A percentile compares a stretch with the other conserved stretches of the same genome.
Evolutionary conservation across 2,888 invertebrate species (phyloP).

Genomic region (Boloria selene): DNA sequence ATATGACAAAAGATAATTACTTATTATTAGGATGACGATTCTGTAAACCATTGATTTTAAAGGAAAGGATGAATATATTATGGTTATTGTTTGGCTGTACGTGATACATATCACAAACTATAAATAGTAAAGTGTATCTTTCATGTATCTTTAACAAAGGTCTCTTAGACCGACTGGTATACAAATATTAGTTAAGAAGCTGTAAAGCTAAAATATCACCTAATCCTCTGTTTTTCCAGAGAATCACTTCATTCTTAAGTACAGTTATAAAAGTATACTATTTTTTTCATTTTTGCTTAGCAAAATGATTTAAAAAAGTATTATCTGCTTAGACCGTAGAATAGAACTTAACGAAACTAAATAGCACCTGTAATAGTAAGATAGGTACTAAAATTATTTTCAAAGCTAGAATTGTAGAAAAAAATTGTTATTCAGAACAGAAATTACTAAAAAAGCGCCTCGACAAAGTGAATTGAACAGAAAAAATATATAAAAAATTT

Average conservation of each 20-base stretch:
- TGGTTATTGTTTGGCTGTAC: background rate
- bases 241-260: slow-evolving; percentile 57
- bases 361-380: slow-evolving; percentile 50
- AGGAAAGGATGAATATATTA: slow-evolving; percentile 19
- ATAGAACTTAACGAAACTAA: slow-evolving; percentile 40
- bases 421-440: background rate
- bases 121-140: slow-evolving; percentile 36
- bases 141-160: slow-evolving; percentile 48
- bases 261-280: slow-evolving; percentile 58
- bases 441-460: background rate
- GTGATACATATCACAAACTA: slow-evolving; percentile 19
- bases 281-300: slow-evolving; percentile 64
- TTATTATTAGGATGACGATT: slow-evolving; percentile 43
- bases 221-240: slow-evolving; percentile 65
- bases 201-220: slow-evolving; percentile 81
- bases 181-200: slow-evolving; percentile 68
- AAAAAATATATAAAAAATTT: too few relatives aligned
- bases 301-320: slow-evolving; percentile 70
- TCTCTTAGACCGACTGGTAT: slow-evolving; percentile 66
- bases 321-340: slow-evolving; percentile 66
- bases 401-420: background rate
- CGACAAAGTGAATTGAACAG: background rate
- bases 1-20: slow-evolving; percentile 30
- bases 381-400: slow-evolving; percentile 22
- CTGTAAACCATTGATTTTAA: slow-evolving; percentile 23